These are phyloP conservation scores for Octopus bimaculoides DNA, from an alignment of 1,140 invertebrate species.

Conservation along the genomic window DNA sequence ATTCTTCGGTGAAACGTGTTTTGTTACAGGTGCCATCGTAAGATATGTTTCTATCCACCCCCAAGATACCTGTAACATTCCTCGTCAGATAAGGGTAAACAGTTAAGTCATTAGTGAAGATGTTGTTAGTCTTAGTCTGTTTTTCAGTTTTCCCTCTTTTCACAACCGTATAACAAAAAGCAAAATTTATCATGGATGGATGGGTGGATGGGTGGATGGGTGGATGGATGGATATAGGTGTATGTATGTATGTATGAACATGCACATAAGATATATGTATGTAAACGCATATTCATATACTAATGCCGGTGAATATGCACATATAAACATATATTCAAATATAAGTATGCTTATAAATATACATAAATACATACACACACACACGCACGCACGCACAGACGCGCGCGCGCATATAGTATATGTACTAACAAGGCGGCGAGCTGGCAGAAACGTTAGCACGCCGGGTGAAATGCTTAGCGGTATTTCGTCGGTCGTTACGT, in stretches of 20 bases:
- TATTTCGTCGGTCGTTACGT: no score
- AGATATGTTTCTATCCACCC: constrained; percentile 41
- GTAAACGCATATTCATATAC: neutral
- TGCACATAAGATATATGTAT: neutral
- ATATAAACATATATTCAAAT: neutral
- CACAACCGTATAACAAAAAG: neutral
- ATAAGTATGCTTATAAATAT: neutral
- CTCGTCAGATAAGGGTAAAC: neutral
- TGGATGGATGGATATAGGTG: neutral
- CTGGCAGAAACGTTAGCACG: no score
- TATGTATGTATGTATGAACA: neutral
- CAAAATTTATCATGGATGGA: neutral
- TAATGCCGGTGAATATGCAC: neutral
- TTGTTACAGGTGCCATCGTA: neutral
- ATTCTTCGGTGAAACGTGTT: neutral
- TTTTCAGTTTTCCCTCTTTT: neutral
- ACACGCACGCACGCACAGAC: neutral
- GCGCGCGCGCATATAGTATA: neutral
- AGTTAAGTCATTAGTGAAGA: neutral
- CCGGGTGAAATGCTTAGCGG: no score
- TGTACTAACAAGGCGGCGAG: no score
- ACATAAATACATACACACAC: neutral
- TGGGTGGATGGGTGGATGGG: neutral
- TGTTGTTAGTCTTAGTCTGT: neutral
- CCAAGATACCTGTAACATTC: neutral